phyloP scores from a whole-genome alignment of 1,140 invertebrate genomes.

The Lamellibrachia luymesi region DNA sequence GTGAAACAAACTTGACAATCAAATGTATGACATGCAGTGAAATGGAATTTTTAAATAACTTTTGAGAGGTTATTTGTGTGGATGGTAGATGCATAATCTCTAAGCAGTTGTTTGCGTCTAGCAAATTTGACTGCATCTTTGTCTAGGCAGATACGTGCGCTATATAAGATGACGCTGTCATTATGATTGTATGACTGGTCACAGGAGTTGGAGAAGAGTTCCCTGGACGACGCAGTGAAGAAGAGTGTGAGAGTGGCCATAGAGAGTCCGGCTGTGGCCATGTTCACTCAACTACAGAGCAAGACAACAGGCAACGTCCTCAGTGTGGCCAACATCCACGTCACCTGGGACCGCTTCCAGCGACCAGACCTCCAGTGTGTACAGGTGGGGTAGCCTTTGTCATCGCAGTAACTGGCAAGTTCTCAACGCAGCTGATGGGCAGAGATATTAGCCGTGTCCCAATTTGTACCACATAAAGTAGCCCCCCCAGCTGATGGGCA shows the following conservation, averaged over 20 bases:
- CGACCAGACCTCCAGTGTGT: conserved; percentile 49
- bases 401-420: too few relatives aligned
- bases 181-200: background rate
- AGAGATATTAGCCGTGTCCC: too few relatives aligned
- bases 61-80: background rate
- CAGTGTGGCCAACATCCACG: conserved; percentile 50
- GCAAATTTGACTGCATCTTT: background rate
- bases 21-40: background rate
- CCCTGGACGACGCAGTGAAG: conserved; percentile 33
- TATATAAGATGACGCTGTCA: background rate
- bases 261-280: conserved; percentile 40
- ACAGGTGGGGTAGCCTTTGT: conserved; percentile 34
- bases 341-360: conserved; percentile 41
- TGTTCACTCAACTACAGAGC: conserved; percentile 40
- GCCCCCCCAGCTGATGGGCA: too few relatives aligned
- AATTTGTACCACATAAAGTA: too few relatives aligned
- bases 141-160: too few relatives aligned
- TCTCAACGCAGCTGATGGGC: too few relatives aligned
- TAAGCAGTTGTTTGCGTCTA: background rate
- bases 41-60: background rate
- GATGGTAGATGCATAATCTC: background rate
- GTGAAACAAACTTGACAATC: background rate
- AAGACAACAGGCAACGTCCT: conserved; percentile 37
- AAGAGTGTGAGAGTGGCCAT: conserved; percentile 37
- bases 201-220: conserved; percentile 39